These are phyloP conservation scores for Linnaemya tessellans DNA, from an alignment of 2,888 invertebrate genomes.

Conservation along the genomic window DNA sequence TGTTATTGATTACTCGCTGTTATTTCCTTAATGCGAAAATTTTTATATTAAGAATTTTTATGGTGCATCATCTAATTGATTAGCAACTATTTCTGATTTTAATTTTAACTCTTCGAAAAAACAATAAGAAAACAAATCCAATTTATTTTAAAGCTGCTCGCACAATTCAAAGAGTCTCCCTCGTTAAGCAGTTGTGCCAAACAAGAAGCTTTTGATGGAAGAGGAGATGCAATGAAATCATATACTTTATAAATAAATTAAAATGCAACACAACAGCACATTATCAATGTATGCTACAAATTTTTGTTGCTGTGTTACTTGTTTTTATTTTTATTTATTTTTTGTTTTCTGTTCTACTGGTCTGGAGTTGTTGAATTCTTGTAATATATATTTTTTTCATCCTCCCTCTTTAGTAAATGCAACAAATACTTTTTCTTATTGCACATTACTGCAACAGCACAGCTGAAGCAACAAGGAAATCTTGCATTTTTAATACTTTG, in stretches of 20 bases:
- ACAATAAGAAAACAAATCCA: no score
- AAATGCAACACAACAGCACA: conserved; percentile 70
- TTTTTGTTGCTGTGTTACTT: conserved; percentile 15
- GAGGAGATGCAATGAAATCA: conserved; percentile 62
- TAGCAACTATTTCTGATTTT: no score
- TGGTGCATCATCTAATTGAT: no score
- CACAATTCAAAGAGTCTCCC: background rate
- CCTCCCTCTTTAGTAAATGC: conserved; percentile 31
- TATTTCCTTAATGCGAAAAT: no score
- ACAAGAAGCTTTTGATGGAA: background rate
- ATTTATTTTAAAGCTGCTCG: no score
- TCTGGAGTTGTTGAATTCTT: conserved; percentile 38
- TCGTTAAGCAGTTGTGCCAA: background rate
- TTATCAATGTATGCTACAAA: conserved; percentile 48
- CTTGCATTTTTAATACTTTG: conserved; percentile 59
- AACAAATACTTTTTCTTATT: conserved; percentile 47
- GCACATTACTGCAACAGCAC: conserved; percentile 31
- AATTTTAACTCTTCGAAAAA: no score
- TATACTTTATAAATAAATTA: conserved; percentile 72
- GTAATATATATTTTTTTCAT: conserved; percentile 30
- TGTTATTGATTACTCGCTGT: no score
- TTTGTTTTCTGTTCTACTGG: background rate
- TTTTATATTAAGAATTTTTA: no score
- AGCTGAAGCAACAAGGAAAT: conserved; percentile 59
- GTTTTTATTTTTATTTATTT: background rate